Base-by-base conservation (phyloP, 1,140 invertebrate species). In the Nasonia giraulti region DNA sequence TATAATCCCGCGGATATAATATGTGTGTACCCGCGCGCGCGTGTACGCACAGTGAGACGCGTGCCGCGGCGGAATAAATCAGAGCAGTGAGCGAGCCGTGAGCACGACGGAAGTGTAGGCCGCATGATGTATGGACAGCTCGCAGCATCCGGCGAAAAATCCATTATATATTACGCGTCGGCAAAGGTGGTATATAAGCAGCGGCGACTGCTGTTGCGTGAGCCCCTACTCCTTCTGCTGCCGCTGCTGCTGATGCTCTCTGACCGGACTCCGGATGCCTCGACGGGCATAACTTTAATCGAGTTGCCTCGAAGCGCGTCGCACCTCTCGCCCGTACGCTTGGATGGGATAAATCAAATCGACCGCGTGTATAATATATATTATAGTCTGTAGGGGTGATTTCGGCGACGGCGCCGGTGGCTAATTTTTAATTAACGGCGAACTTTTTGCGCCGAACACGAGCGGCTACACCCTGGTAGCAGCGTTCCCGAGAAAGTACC, bases 61-160 rank as follows among this genome's bases (percentile, higher is more conserved):
- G 82, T 83, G 82, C 33, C 10, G 31, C n/a, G 62, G 86, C 87
- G 88, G 90, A 89, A 91, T 92, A 92, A 92, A 92, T 92, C 91
- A 91, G 88, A 87, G 85, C 88, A 82, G 85, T 71, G 83, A 82
- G 83, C 87, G 87, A 27, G 27, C 50, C 62, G 69, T 69, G 89
- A 90, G 87, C 87, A 87, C 87, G 88, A 88, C 90, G 91, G 90
- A 92, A 91, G 89, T 73, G 62, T 90, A 89, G 89, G 90, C 87
- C 88, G 88, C 88, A 89, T 91, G 91, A 92, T 92, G 89, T 91
- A 91, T 90, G 90, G 87, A 90, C 90, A 88, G 88, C 87, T 89
- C 88, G 87, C 87, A 89, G 78, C 88, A 91, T 91, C 91, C 90
- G 90, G 86, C 89, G 87, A 91, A 91, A 92, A 91, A 91, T 92